Base-by-base conservation (phyloP, 2,888 invertebrate species). In the Gastracanthus pulcherrimus region DNA sequence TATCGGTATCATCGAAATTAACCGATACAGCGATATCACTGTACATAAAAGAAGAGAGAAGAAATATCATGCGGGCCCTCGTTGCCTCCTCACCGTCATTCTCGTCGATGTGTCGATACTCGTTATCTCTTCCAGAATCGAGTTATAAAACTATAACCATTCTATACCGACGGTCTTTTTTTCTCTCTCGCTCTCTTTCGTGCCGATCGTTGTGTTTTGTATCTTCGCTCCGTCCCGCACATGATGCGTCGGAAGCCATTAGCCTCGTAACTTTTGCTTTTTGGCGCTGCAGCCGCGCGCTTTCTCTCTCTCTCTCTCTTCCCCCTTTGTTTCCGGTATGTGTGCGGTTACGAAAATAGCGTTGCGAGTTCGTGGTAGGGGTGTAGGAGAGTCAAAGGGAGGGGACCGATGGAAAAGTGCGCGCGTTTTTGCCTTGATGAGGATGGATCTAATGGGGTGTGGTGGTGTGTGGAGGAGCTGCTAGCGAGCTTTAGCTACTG, bases 201-300 rank as follows among this genome's bases (percentile, higher is more conserved):
- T 16, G 41, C 3, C 13, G 13, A 38, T n/a, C n/a, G n/a, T n/a
- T n/a, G n/a, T n/a, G n/a, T n/a, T n/a, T n/a, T n/a, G n/a, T n/a
- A n/a, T n/a, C n/a, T n/a, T n/a, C n/a, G n/a, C n/a, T n/a, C n/a
- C n/a, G n/a, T n/a, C n/a, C 16, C 41, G 13, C 64, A 31, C 3
- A 16, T n/a, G 55, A 55, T 69, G 76, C 76, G 76, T 76, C 69
- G 69, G 69, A 66, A 66, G 62, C 74, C 29, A 69, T 80, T 80
- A 74, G 45, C 74, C 58, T 60, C 60, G 48, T 26, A 58, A 66
- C 48, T 70, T 60, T 69, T 58, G 45, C 38, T 79, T 72, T 70
- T 34, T 48, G 26, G 23, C 16, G 38, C 13, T 16, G 72, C 31
- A 60, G 48, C 26, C 31, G 4, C 2, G 29, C n/a, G 60, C 36